These are phyloP conservation scores for Alfaro cultratus DNA, from an alignment of 2,797 vertebrate species.

Conservation along the genomic window DNA sequence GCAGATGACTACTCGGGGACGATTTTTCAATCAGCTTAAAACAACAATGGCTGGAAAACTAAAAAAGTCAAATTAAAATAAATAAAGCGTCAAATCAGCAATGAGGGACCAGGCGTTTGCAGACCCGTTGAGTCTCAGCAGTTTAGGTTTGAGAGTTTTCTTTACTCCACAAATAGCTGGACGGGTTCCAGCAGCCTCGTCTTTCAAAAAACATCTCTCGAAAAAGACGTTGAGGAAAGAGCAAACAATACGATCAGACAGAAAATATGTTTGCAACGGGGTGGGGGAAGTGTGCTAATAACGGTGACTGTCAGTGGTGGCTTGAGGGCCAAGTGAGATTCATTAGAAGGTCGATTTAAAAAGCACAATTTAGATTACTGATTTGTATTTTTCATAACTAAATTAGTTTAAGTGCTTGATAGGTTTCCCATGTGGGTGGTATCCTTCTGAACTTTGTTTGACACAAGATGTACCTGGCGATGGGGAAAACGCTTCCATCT, in stretches of 20 bases:
- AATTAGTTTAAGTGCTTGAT: slow-evolving; percentile 37
- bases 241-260: slow-evolving; percentile 26
- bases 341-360: slow-evolving; percentile 25
- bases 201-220: slow-evolving; percentile 10
- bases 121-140: background rate
- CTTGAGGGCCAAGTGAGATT: background rate
- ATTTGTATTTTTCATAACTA: slow-evolving; percentile 15
- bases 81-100: background rate
- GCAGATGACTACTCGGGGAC: background rate
- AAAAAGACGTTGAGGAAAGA: slow-evolving; percentile 5
- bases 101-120: background rate
- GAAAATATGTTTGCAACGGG: slow-evolving; percentile 29
- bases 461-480: slow-evolving; percentile 15
- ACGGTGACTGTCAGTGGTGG: background rate
- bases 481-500: background rate
- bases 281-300: background rate
- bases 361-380: slow-evolving; percentile 21
- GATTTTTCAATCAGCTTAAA: background rate
- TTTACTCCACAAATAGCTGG: slow-evolving; percentile 16
- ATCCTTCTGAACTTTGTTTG: slow-evolving; percentile 12
- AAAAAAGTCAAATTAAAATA: background rate
- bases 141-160: slow-evolving; percentile 15
- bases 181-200: slow-evolving; percentile 15
- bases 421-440: slow-evolving; percentile 13
- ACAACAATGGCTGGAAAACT: background rate